Evolutionary conservation across 1,140 invertebrate species (phyloP).

Genomic region (Portunus trituberculatus): DNA sequence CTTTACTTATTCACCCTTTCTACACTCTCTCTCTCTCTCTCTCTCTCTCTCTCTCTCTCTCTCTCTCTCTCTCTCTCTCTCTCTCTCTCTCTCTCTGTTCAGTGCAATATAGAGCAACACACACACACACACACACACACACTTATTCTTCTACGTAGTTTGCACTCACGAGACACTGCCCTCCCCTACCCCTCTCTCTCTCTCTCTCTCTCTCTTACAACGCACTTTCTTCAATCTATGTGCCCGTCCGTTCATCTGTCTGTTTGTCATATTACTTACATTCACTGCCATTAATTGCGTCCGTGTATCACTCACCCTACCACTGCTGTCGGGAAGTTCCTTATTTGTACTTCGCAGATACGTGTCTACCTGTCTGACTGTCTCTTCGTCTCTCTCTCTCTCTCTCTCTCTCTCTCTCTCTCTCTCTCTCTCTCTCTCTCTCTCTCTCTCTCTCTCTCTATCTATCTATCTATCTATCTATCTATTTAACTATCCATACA

Average conservation of each 20-base stretch:
- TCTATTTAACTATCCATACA: too few relatives aligned
- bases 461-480: too few relatives aligned
- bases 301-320: background rate
- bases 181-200: background rate
- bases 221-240: too few relatives aligned
- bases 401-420: slow-evolving; percentile 20
- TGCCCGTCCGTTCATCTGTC: background rate
- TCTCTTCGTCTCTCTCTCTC: background rate
- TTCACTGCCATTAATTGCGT: background rate
- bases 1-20: background rate
- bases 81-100: too few relatives aligned
- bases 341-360: background rate
- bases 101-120: background rate
- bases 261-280: background rate
- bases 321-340: background rate
- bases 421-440: slow-evolving; percentile 20
- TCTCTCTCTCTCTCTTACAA: too few relatives aligned
- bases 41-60: too few relatives aligned
- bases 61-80: too few relatives aligned
- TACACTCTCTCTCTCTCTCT: too few relatives aligned
- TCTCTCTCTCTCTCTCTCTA: slow-evolving; percentile 9
- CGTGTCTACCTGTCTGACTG: background rate
- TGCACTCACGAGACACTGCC: background rate
- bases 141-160: background rate
- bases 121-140: slow-evolving; percentile 43